Percentiles rank a stretch among this genome's conserved stretches.
These are phyloP conservation scores for Mechanitis mazaeus DNA, from an alignment of 2,888 invertebrate genomes.

Conservation along the genomic window DNA sequence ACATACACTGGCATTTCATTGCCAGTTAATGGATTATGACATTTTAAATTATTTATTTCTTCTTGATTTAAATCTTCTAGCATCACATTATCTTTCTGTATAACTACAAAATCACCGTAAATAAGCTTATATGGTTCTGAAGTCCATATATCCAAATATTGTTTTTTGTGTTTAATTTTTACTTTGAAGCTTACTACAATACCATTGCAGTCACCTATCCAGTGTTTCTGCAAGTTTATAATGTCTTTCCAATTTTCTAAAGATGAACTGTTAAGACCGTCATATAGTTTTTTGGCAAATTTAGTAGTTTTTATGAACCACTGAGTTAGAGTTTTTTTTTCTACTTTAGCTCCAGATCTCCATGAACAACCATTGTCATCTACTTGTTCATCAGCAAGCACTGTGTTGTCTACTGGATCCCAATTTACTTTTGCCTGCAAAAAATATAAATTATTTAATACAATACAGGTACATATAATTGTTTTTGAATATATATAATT, in stretches of 20 bases:
- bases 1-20: slow-evolving; percentile 80
- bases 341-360: slow-evolving; percentile 96
- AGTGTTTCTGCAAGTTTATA: slow-evolving; percentile 88
- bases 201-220: slow-evolving; percentile 93
- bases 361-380: slow-evolving; percentile 93
- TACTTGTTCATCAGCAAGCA: slow-evolving; percentile 98
- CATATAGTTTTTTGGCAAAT: slow-evolving; percentile 83
- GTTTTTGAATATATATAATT: no score
- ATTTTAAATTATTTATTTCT: slow-evolving; percentile 39
- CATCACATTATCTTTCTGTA: slow-evolving; percentile 58
- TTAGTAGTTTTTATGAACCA: slow-evolving; percentile 96
- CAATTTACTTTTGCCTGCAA: slow-evolving; percentile 92
- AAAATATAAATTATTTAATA: background rate
- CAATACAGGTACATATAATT: no score
- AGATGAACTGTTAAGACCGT: slow-evolving; percentile 81
- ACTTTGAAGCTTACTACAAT: slow-evolving; percentile 81
- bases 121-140: slow-evolving; percentile 83
- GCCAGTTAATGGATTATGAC: slow-evolving; percentile 84
- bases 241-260: slow-evolving; percentile 91
- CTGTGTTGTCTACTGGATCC: slow-evolving; percentile 99
- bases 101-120: slow-evolving; percentile 82
- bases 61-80: slow-evolving; percentile 42
- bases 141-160: slow-evolving; percentile 82
- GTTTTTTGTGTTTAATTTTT: slow-evolving; percentile 41
- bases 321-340: slow-evolving; percentile 90